Conservation (phyloP, 1,140 invertebrate species). For the Mercenaria mercenaria region DNA sequence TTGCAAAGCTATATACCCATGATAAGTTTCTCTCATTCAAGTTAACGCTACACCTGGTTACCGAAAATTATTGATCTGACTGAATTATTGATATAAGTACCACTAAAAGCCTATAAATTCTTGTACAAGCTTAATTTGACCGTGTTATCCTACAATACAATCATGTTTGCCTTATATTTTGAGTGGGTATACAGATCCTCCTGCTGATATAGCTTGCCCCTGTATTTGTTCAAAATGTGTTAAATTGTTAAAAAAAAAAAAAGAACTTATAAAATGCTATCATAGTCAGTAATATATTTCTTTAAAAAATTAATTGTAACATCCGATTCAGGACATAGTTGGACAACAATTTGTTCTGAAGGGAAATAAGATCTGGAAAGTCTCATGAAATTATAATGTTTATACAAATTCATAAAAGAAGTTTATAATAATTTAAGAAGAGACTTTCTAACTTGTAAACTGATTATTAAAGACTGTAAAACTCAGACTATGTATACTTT, state of each 20-base stretch:
- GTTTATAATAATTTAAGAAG: too few species aligned
- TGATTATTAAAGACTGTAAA: too few species aligned
- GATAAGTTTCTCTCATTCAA: not conserved
- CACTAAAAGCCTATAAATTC: constrained; percentile 7
- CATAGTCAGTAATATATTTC: not conserved
- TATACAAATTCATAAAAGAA: too few species aligned
- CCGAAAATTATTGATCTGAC: not conserved
- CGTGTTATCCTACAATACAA: not conserved
- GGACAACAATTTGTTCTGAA: too few species aligned
- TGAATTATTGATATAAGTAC: not conserved
- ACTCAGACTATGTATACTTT: too few species aligned
- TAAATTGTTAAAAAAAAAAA: not conserved
- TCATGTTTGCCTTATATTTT: constrained; percentile 24
- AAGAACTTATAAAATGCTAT: not conserved
- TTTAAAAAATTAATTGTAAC: too few species aligned
- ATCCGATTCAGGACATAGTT: too few species aligned
- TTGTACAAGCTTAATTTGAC: not conserved
- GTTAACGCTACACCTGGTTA: not conserved
- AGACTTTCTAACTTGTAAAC: too few species aligned
- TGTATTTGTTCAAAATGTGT: not conserved
- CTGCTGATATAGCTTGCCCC: not conserved
- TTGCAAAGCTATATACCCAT: too few species aligned
- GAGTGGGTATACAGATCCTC: not conserved
- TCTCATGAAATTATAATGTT: too few species aligned
- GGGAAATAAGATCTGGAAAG: too few species aligned